Base-by-base conservation (phyloP, 1,140 invertebrate species). In the Elymnias hypermnestra region DNA sequence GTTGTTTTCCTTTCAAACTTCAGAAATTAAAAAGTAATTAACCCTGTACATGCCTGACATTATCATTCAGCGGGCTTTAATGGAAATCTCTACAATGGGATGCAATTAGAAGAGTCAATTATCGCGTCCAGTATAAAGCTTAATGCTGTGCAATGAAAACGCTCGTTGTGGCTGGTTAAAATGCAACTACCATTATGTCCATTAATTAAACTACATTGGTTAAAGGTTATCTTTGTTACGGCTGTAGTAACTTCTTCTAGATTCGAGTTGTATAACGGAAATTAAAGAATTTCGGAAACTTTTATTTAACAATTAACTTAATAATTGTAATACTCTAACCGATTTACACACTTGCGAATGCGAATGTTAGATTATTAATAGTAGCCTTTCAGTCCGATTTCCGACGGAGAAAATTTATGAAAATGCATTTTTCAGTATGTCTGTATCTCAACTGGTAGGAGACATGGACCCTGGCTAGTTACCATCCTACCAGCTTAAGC, bases 71-170 rank as follows among this genome's bases (percentile, higher is more conserved):
- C 26, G 26, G 10, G 15, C 12, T 29, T 21, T 41, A 43, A 43
- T 43, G 40, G 40, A 43, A 41, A 33, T 43, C 28, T 22, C 28
- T 33, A 33, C 29, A 43, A 33, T 43, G n/a, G 28, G 29, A 22
- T 15, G 29, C 40, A 43, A 43, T 43, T 43, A 43, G 40, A 43
- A 22, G 40, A 22, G 18, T 43, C 29, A 33, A 43, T 43, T 43
- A 43, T 43, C 17, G 12, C 26, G 18, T 42, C 19, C 28, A 8
- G 18, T 29, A 15, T 40, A 29, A 41, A 41, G 22, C 28, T 29
- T 19, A 41, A 41, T 23, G 26, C 18, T 19, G 25, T 41, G 39
- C 39, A n/a, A 41, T 41, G 39, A 15, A 40, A 41, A 41, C 12
- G 6, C 15, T 3, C 28, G 18, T 41, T 41, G 39, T 10, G 39